phyloP scores from a whole-genome alignment of 2,797 vertebrate species.

The Tarsius wallacei region DNA sequence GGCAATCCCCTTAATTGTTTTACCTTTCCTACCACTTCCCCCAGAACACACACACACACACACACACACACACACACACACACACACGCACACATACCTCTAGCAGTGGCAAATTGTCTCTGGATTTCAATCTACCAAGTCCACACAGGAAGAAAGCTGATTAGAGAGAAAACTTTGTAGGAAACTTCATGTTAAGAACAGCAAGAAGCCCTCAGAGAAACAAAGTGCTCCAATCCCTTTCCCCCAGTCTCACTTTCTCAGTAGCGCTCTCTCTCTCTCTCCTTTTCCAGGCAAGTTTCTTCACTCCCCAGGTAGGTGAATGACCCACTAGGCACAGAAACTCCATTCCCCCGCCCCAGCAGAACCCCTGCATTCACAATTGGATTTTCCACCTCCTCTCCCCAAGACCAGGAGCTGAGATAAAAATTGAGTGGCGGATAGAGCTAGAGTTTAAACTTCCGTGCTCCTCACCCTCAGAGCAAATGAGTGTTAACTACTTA shows the following conservation, averaged over 20 bases:
- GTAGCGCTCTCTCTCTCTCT: background rate
- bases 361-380: background rate
- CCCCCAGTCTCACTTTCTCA: background rate
- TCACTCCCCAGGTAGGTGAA: background rate
- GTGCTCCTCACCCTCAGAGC: conserved; percentile 20
- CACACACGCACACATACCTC: background rate
- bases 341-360: conserved; percentile 15
- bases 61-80: background rate
- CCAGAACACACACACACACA: background rate
- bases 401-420: background rate
- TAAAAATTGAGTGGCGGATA: conserved; percentile 65
- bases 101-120: background rate
- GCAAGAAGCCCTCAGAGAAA: conserved; percentile 48
- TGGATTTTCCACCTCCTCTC: conserved; percentile 56
- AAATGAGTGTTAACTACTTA: conserved; percentile 84
- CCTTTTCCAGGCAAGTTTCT: conserved; percentile 39
- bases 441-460: conserved; percentile 61
- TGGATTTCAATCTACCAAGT: conserved; percentile 3
- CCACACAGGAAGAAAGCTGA: conserved; percentile 1
- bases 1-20: background rate
- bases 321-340: background rate
- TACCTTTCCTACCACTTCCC: background rate
- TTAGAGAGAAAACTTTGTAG: conserved; percentile 64
- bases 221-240: background rate
- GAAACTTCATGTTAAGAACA: conserved; percentile 76